phyloP scores from a whole-genome alignment of 2,113 vertebrate species.

The Cyanocitta stelleri region DNA sequence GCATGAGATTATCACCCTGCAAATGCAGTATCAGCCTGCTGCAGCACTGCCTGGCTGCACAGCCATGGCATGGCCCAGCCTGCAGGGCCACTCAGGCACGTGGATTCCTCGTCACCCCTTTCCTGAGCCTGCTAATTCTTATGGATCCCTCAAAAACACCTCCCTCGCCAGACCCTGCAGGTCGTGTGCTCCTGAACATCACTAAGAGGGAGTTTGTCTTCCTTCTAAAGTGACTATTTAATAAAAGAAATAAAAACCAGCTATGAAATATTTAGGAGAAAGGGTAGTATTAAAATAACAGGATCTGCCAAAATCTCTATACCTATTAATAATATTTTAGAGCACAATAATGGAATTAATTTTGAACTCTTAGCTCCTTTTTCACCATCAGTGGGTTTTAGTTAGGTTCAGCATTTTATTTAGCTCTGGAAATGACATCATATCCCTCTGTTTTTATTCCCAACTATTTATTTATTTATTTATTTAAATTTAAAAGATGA shows the following conservation, averaged over 20 bases:
- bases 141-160: not conserved
- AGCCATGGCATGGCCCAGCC: not conserved
- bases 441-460: not conserved
- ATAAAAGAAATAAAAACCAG: not conserved
- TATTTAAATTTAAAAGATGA: not conserved
- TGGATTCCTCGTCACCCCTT: not conserved
- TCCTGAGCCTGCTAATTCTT: not conserved
- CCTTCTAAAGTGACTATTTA: not conserved
- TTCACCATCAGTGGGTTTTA: not conserved
- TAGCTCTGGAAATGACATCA: not conserved
- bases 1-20: not conserved
- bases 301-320: not conserved
- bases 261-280: not conserved
- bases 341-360: not conserved
- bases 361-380: not conserved
- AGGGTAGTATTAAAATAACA: not conserved
- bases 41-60: not conserved
- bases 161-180: not conserved
- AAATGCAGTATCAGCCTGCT: not conserved
- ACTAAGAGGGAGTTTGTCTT: not conserved
- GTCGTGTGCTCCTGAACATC: fast-evolving
- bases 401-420: not conserved
- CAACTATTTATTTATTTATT: not conserved
- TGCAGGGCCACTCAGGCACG: fast-evolving
- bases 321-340: not conserved